Evolutionary conservation across 2,113 vertebrate species (phyloP), one percentile per base, ranked within the genome.

Genomic region (Oryzias celebensis): DNA sequence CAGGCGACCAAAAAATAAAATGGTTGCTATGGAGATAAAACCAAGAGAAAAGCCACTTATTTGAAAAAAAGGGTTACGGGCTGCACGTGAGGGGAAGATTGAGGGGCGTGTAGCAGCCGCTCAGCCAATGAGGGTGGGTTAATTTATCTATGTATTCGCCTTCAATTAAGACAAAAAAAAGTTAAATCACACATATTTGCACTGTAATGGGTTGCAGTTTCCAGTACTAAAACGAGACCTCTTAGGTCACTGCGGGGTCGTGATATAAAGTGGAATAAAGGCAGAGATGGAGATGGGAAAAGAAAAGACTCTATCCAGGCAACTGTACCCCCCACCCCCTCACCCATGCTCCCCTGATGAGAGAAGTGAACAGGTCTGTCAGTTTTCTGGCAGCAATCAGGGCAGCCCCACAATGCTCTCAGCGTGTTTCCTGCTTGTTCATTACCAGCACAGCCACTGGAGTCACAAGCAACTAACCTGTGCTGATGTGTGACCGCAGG

Each of bases 351-450:
- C 61, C 58, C 52, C 62, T 56, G 68, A 80, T 77, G 78, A 80
- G 73, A 69, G 70, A 63, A 83, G 75, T 49, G 72, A 79, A 60
- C 70, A 43, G 71, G 62, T 73, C 84, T 71, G 71, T 80, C 70
- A 58, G 63, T 61, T 65, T 14, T 43, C 67, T 58, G 71, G 72
- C 58, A 31, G 60, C 79, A 87, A 87, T 88, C 87, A 87, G 61
- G 58, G 62, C 52, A 53, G 50, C 65, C 69, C 75, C 75, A 4
- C 7, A 2, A 51, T 62, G 68, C 68, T 52, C 82, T 36, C 81
- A 80, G 81, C 82, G 5, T 67, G 88, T 13, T 58, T 55, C 67
- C 65, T 17, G 62, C 44, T 54, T 82, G 77, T 73, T 84, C 77
- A 80, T 87, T 75, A 75, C 68, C 52, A 61, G 70, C 59, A 31